These are phyloP conservation scores for Neogobius melanostomus DNA, from an alignment of 2,113 vertebrate genomes.

Conservation along the genomic window DNA sequence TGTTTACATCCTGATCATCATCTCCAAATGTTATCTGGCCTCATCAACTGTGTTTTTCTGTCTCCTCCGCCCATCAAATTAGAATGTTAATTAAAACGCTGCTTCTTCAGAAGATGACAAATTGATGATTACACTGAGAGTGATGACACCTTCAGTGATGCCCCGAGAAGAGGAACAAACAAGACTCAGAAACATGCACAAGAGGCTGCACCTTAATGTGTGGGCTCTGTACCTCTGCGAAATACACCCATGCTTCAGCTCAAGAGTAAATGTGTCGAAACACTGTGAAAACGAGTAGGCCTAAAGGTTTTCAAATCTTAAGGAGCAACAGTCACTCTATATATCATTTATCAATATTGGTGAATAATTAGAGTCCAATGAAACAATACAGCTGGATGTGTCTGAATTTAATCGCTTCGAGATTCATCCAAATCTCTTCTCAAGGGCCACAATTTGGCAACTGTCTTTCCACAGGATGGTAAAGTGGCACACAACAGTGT, in stretches of 20 bases:
- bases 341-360: not conserved
- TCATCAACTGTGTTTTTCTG: constrained; percentile 64
- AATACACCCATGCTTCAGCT: not conserved
- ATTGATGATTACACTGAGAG: constrained; percentile 61
- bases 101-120: constrained; percentile 67
- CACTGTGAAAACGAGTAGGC: too few relatives aligned
- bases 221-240: not conserved
- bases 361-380: too few relatives aligned
- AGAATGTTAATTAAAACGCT: constrained; percentile 72
- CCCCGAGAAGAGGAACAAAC: constrained; percentile 43
- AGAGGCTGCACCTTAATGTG: not conserved
- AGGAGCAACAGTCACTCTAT: not conserved
- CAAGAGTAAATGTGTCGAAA: not conserved
- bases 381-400: too few relatives aligned
- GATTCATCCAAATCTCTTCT: too few relatives aligned
- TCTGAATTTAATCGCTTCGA: too few relatives aligned
- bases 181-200: constrained; percentile 1
- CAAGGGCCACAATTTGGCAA: too few relatives aligned
- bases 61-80: constrained; percentile 68
- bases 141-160: constrained; percentile 49
- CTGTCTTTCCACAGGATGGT: too few relatives aligned
- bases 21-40: constrained; percentile 60
- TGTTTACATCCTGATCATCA: constrained; percentile 67
- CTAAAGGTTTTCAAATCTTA: not conserved
- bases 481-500: too few relatives aligned